A percentile compares a stretch with the other conserved stretches of the same genome.
Evolutionary conservation across 1,140 invertebrate genomes (phyloP).

Genomic region (Acyrthosiphon pisum): DNA sequence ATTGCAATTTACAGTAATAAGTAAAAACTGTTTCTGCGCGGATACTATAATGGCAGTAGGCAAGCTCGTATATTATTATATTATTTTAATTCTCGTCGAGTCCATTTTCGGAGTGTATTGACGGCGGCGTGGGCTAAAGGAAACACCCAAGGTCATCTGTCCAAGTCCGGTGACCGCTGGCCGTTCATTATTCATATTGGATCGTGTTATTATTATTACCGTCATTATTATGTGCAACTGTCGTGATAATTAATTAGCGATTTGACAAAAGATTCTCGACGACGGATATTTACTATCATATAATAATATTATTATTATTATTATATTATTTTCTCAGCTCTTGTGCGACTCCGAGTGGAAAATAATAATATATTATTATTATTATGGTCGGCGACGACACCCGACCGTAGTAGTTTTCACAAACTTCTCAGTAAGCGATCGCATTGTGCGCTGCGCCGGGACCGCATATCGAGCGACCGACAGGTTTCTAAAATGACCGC

Average conservation of each 20-base stretch:
- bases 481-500: conserved; percentile 28
- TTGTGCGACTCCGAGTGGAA: not conserved
- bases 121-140: not conserved
- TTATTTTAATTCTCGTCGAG: not conserved
- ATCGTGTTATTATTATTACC: not conserved
- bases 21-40: not conserved
- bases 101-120: not conserved
- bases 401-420: not conserved
- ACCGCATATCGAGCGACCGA: not conserved
- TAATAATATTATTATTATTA: not conserved
- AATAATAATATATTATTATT: not conserved
- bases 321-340: not conserved
- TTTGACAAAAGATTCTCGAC: not conserved
- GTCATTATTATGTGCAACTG: not conserved
- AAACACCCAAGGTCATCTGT: not conserved
- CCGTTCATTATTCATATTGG: not conserved
- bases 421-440: not conserved
- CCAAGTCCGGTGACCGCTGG: not conserved
- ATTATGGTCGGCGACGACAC: not conserved
- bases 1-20: conserved; percentile 1
- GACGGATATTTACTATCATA: not conserved
- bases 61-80: not conserved
- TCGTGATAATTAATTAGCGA: not conserved
- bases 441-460: not conserved
- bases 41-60: not conserved